Evolutionary conservation across 92 coral and sea anemone species (phyloP).

Genomic region (Phenganax subtilis): DNA sequence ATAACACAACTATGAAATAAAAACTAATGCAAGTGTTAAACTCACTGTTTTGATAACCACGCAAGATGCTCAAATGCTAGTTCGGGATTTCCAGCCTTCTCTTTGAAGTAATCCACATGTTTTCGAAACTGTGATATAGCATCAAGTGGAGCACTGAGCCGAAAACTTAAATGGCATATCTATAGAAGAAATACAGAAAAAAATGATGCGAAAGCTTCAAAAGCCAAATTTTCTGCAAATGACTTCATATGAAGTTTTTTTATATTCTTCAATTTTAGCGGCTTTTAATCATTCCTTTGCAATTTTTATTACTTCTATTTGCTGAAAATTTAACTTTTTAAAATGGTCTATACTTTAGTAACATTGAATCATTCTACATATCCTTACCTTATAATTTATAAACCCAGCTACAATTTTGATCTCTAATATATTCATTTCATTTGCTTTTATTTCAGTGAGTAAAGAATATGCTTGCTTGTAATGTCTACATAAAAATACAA

Average conservation of each 20-base stretch:
- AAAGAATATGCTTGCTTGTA: constrained; percentile 89
- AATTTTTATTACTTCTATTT: neutral
- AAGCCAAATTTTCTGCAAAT: neutral
- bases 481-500: constrained; percentile 56
- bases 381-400: constrained; percentile 76
- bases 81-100: constrained; percentile 83
- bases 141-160: constrained; percentile 93
- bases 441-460: constrained; percentile 75
- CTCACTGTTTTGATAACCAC: constrained; percentile 98
- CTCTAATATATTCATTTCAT: constrained; percentile 80
- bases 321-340: neutral
- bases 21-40: neutral
- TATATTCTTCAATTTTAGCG: neutral
- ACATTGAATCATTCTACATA: neutral
- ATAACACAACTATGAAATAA: neutral
- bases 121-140: constrained; percentile 96
- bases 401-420: constrained; percentile 96
- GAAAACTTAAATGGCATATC: constrained; percentile 92
- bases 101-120: constrained; percentile 95
- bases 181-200: constrained; percentile 21
- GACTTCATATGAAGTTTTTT: neutral
- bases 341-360: neutral
- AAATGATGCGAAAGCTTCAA: neutral
- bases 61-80: constrained; percentile 96
- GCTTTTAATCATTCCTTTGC: neutral